A percentile compares a stretch with the other conserved stretches of the same genome.
These are phyloP conservation scores for Alentia gelatinosa DNA, from an alignment of 2,888 invertebrate species.

Conservation along the genomic window DNA sequence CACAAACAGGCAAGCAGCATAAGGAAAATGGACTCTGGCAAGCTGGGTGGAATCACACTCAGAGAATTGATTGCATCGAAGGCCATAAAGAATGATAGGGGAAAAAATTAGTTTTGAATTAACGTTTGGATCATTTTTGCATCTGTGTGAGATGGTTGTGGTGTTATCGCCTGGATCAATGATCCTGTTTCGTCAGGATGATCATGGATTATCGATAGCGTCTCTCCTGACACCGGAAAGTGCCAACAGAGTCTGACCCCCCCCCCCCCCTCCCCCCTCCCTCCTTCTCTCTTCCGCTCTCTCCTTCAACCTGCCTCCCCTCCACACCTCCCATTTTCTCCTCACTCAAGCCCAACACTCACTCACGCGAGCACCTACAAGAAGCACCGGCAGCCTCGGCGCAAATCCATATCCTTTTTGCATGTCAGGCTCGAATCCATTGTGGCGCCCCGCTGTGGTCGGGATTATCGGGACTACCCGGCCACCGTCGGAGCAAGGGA, in stretches of 20 bases:
- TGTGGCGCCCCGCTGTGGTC: constrained; percentile 12
- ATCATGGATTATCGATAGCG: constrained; percentile 22
- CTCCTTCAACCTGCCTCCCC: not conserved
- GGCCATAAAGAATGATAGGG: not conserved
- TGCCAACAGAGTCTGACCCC: constrained; percentile 5
- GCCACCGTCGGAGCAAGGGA: too few relatives aligned
- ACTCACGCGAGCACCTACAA: not conserved
- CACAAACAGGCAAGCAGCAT: constrained; percentile 14
- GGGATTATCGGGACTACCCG: not conserved
- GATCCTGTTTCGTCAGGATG: not conserved
- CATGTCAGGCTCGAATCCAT: constrained; percentile 10
- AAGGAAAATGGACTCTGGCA: not conserved
- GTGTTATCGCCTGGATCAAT: not conserved
- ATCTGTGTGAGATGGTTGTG: not conserved
- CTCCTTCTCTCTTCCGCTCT: not conserved
- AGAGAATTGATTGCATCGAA: not conserved
- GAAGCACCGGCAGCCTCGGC: too few relatives aligned
- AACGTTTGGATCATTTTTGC: not conserved
- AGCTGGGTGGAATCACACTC: constrained; percentile 8
- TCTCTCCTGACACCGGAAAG: not conserved
- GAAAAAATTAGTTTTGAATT: not conserved
- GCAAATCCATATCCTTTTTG: constrained; percentile 17
- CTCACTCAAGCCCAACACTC: not conserved
- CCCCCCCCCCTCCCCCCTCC: not conserved
- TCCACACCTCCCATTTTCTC: not conserved